Base-by-base conservation (phyloP, 1,140 invertebrate genomes). In the Sinella curviseta region DNA sequence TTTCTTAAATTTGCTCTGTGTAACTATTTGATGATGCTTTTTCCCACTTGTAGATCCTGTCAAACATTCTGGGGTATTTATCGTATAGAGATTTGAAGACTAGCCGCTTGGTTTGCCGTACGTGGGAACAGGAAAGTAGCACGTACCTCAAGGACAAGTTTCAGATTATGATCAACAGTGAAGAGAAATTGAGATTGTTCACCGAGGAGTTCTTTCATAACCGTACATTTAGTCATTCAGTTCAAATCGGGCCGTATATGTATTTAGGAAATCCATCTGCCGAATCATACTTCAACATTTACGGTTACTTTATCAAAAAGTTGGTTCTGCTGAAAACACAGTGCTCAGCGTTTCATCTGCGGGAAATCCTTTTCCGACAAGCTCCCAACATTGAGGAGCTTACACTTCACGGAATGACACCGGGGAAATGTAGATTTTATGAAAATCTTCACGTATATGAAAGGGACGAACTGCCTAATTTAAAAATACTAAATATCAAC, bases 221-320 rank as follows among this genome's bases (percentile, higher is more conserved):
- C 65, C 78, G 78, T 26, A 74, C 36, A n/a, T 80, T 80, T 48
- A 76, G 55, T 35, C 65, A 36, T 14, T 34, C 35, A n/a, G 74
- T 80, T 67, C 78, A 80, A 55, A 16, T 80, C 4, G 78, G 78
- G 31, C 78, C 78, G 33, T 80, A 76, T 54, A 77, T 80, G 78
- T 80, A 65, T 17, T 36, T 80, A 26, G 74, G 74, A 60, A 80
- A 67, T 48, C 35, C 35, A 20, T 33, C 57, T 31, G 75, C 60
- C 48, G 67, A 54, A n/a, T 28, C 30, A 4, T 80, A 39, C 73
- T 77, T 80, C 35, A 35, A 80, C 31, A 24, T 77, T 39, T 80
- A 60, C 33, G 78, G 78, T 20, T 34, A 26, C 16, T 77, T 24
- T 30, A 73, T 80, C 0, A 80, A 77, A 48, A 70, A 74, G 24